Evolutionary conservation across 1,140 invertebrate species (phyloP).

Genomic region (Drosophila hydei): DNA sequence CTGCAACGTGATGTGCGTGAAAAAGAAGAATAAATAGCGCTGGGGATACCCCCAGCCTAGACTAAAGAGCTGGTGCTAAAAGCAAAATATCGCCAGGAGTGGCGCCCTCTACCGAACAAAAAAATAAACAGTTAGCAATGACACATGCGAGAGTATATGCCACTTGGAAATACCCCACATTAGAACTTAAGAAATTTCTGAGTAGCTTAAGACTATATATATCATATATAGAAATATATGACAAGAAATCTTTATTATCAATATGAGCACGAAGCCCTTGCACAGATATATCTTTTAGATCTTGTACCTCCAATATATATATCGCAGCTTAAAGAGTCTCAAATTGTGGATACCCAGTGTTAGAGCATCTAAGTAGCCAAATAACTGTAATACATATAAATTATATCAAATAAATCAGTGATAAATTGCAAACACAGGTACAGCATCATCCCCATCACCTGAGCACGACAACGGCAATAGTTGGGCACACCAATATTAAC

Average conservation of each 20-base stretch:
- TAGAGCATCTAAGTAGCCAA: too few relatives aligned
- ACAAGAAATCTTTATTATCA: too few relatives aligned
- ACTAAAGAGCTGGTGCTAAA: background rate
- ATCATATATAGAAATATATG: too few relatives aligned
- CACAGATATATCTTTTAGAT: too few relatives aligned
- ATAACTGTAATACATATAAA: conserved; percentile 60
- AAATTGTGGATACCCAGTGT: too few relatives aligned
- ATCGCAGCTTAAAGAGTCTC: too few relatives aligned
- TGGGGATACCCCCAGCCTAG: background rate
- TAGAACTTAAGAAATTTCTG: background rate
- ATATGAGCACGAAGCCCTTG: too few relatives aligned
- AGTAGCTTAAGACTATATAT: too few relatives aligned
- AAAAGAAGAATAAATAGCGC: background rate
- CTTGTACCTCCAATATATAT: too few relatives aligned
- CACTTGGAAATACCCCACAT: background rate
- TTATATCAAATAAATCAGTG: conserved; percentile 46
- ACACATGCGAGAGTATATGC: background rate
- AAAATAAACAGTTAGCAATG: background rate
- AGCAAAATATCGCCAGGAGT: background rate
- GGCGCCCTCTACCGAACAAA: background rate
- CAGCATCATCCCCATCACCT: background rate
- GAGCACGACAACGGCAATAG: background rate
- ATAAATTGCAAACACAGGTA: conserved; percentile 58
- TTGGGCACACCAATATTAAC: conserved; percentile 16
- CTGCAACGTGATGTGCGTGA: conserved; percentile 13